Percentiles rank a stretch among this genome's conserved stretches.
These are phyloP conservation scores for Chirona hameri DNA, from an alignment of 2,888 invertebrate genomes.

Conservation along the genomic window DNA sequence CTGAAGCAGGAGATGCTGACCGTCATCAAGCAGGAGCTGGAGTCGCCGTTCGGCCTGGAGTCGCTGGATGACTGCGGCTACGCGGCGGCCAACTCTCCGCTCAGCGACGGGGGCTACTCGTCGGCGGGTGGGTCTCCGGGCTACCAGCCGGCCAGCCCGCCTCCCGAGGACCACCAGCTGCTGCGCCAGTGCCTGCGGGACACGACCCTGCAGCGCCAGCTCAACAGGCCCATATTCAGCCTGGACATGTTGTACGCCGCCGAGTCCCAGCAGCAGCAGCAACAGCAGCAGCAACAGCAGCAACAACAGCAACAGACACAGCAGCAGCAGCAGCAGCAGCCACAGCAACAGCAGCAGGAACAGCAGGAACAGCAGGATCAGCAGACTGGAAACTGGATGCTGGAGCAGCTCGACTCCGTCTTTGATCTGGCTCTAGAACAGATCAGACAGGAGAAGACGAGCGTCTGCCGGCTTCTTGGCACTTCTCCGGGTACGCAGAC, in stretches of 20 bases:
- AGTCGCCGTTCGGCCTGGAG: not conserved
- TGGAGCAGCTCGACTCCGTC: conserved; percentile 42
- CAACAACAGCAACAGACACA: conserved; percentile 56
- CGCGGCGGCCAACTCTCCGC: conserved; percentile 30
- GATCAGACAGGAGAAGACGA: conserved; percentile 77
- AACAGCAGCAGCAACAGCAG: conserved; percentile 42
- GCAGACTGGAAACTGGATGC: conserved; percentile 47
- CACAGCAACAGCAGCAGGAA: conserved; percentile 43
- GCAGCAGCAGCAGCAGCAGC: not conserved
- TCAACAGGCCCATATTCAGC: conserved; percentile 75
- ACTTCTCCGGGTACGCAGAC: conserved; percentile 73
- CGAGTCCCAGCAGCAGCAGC: not conserved
- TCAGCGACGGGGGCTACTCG: conserved; percentile 32
- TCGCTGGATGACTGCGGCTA: not conserved
- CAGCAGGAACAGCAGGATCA: conserved; percentile 47
- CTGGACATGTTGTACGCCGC: conserved; percentile 44
- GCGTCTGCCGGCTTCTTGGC: conserved; percentile 75
- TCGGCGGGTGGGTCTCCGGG: conserved; percentile 29
- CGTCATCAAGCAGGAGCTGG: conserved; percentile 57
- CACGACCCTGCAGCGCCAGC: conserved; percentile 77
- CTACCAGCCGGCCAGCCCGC: conserved; percentile 1
- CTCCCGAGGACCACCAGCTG: conserved; percentile 55
- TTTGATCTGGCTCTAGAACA: conserved; percentile 77
- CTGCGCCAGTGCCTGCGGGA: conserved; percentile 73
- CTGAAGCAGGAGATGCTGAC: conserved; percentile 38